Base-by-base conservation (phyloP, 2,797 vertebrate species). In the Pseudomugil tenellus region DNA sequence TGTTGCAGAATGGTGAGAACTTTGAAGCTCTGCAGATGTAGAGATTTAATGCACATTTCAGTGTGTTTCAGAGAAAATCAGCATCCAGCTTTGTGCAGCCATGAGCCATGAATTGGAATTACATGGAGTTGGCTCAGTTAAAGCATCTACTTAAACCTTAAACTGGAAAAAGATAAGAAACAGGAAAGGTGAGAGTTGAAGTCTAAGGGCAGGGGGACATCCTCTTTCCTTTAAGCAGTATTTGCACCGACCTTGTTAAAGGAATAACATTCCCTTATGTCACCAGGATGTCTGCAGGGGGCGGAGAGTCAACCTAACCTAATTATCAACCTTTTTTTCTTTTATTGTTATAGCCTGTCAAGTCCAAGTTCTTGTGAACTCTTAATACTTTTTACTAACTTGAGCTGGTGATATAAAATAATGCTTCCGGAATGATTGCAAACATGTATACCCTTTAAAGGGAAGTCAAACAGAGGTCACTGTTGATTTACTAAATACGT, bases 211-310 rank as follows among this genome's bases (percentile, higher is more conserved):
- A 86, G 58, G 73, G 74, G 80, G 81, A 85, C 89, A 84, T 87
- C 87, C 84, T 81, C 72, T 90, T 80, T 72, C 49, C 77, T 75
- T 91, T 87, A 90, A 79, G 62, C 34, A 31, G 81, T 25, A 80
- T 87, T 80, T 83, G 80, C 67, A 54, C 57, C 46, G 83, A 87
- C 83, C 84, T 84, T 70, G 81, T 89, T 84, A 84, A 87, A 89
- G 79, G 77, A 66, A 77, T 80, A 88, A 85, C 88, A 90, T 90
- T 92, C 91, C 84, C 87, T 60, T 57, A 56, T 85, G 91, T 89
- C 90, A 89, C 90, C 87, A 75, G 52, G 16, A 76, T 84, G 90
- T 92, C 89, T 90, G 79, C 80, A 79, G 71, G 78, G 56, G 84
- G 79, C 62, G 81, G 84, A 70, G 84, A 79, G 64, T 60, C 77